Base-by-base conservation (phyloP, 2,797 vertebrate species). In the Labroides dimidiatus region DNA sequence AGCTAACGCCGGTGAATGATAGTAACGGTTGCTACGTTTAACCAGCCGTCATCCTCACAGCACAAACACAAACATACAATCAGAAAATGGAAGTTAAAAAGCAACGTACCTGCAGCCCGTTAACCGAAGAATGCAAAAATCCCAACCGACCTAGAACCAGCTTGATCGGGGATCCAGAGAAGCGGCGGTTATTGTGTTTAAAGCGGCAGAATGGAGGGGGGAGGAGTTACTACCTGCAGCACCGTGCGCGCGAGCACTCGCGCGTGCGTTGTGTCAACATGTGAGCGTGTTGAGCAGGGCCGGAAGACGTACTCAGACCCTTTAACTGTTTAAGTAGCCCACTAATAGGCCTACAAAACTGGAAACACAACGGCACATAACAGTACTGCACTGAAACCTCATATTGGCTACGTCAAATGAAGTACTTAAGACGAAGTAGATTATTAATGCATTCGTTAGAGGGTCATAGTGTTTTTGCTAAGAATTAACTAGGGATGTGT, bases 221-320 rank as follows among this genome's bases (percentile, higher is more conserved):
- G 85, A 56, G 88, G 88, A 62, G 87, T 17, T 64, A 84, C 74
- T 83, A 90, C 88, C 87, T 91, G 89, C 85, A 81, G 85, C 82
- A 69, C 48, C 8, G 64, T 0, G 72, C 57, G 66, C 58, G 66
- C 55, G 44, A 47, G 44, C 44, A 15, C 66, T 64, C 3, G 82
- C 44, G 73, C 39, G 69, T 5, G 72, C 43, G 23, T 5, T 0
- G 54, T 16, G 58, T 37, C 65, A 27, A 37, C 24, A 33, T 7
- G 66, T 51, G 53, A 21, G 59, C 4, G 59, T 16, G 68, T 14
- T 66, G 13, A 16, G n/a, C n/a, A 1, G 21, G 9, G 14, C 4
- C 12, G 4, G 45, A 45, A 45, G 43, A 42, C 12, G 12, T 7
- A 44, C n/a, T 45, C 10, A 48, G 11, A 48, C 12, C 19, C 19